Percentiles rank a stretch among this genome's conserved stretches.
Evolutionary conservation across 2,113 vertebrate genomes (phyloP).

Genomic region (Siniperca knerii): DNA sequence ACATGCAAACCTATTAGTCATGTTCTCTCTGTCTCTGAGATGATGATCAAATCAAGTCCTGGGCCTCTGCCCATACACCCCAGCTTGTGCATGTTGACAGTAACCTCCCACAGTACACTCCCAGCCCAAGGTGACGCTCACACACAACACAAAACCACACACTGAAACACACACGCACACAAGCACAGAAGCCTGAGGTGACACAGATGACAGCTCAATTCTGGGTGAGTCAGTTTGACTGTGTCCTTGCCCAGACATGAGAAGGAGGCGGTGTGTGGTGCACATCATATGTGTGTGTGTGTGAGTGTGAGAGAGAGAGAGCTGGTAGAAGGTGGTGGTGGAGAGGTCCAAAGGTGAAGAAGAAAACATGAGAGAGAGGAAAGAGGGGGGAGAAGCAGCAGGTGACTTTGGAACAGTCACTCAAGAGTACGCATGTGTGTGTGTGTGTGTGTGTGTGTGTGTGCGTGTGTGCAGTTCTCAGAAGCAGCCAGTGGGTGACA

Average conservation of each 20-base stretch:
- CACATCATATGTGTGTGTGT: conserved; percentile 22
- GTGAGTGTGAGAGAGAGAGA: conserved; percentile 2
- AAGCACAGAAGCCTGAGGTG: conserved; percentile 72
- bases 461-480: conserved; percentile 5
- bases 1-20: conserved; percentile 63
- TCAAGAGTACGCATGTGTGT: conserved; percentile 3
- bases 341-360: conserved; percentile 62
- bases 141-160: conserved; percentile 24
- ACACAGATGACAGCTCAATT: conserved; percentile 84
- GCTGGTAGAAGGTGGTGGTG: conserved; percentile 29
- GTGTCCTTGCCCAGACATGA: conserved; percentile 82
- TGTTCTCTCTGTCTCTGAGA: conserved; percentile 68
- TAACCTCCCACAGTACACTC: conserved; percentile 80
- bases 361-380: conserved; percentile 27
- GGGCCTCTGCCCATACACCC: conserved; percentile 63
- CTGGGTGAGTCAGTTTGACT: conserved; percentile 81
- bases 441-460: conserved; percentile 6
- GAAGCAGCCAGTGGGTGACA: conserved; percentile 63
- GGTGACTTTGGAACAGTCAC: conserved; percentile 46
- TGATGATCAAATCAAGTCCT: conserved; percentile 76
- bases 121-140: conserved; percentile 75
- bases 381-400: conserved; percentile 18
- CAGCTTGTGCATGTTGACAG: conserved; percentile 79
- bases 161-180: background rate
- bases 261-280: conserved; percentile 69